phyloP scores from a whole-genome alignment of 2,113 vertebrate genomes.

The Atherinomorus stipes region DNA sequence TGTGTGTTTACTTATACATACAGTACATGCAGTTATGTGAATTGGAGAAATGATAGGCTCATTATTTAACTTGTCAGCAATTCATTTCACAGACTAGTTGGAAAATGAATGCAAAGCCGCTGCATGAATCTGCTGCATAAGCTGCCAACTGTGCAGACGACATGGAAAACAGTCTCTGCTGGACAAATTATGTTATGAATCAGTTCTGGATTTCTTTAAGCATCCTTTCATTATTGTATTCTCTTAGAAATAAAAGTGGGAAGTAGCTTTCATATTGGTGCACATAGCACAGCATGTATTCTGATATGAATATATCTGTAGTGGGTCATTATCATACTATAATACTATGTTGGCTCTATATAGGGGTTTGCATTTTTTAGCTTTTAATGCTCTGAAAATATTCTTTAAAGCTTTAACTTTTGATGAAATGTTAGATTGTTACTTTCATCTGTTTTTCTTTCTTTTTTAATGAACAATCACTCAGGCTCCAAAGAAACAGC shows the following conservation, averaged over 20 bases:
- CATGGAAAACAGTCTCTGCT: background rate
- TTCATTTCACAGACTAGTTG: too few relatives aligned
- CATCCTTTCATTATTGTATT: background rate
- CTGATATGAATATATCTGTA: background rate
- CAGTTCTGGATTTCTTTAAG: background rate
- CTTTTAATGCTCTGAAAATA: constrained; percentile 27
- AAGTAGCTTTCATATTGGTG: background rate
- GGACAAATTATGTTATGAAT: background rate
- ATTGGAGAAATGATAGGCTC: too few relatives aligned
- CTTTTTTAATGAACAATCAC: constrained; percentile 62
- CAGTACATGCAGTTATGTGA: too few relatives aligned
- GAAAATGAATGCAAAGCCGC: too few relatives aligned
- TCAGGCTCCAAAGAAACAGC: constrained; percentile 35
- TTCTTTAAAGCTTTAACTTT: constrained; percentile 31
- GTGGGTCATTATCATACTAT: background rate
- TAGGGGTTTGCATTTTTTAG: background rate
- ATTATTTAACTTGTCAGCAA: too few relatives aligned
- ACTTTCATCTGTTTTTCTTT: constrained; percentile 59
- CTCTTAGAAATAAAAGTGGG: background rate
- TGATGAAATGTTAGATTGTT: constrained; percentile 45
- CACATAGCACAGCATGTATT: background rate
- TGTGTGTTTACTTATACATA: too few relatives aligned
- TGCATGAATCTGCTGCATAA: background rate
- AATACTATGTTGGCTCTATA: background rate
- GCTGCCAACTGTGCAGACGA: background rate